phyloP scores from a whole-genome alignment of 2,113 vertebrate genomes.

The Silurus meridionalis region DNA sequence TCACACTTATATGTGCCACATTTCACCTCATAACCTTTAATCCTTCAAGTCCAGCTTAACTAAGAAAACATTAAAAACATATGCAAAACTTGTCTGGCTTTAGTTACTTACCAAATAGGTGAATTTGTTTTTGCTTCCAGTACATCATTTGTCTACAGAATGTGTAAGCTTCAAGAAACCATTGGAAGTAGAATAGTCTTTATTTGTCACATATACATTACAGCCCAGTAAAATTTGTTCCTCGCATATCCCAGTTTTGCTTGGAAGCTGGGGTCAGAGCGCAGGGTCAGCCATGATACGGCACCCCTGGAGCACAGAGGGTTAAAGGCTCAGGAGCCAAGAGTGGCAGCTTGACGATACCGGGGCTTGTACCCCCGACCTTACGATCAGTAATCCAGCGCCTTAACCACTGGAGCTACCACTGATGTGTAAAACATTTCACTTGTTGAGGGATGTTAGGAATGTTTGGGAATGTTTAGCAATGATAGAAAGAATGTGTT shows the following conservation, averaged over 20 bases:
- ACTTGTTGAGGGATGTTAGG: not conserved
- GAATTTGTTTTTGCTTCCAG: not conserved
- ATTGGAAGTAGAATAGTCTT: not conserved
- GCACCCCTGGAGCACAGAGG: no score
- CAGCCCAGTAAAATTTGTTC: no score
- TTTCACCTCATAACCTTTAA: not conserved
- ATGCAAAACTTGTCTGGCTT: not conserved
- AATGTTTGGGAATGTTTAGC: no score
- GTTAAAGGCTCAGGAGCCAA: no score
- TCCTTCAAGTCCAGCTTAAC: not conserved
- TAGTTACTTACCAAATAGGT: not conserved
- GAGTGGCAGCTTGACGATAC: no score
- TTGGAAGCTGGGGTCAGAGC: no score
- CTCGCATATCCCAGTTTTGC: no score
- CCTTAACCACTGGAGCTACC: no score
- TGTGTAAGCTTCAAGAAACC: not conserved
- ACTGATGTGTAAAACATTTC: not conserved
- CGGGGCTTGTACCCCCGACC: no score
- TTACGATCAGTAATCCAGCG: no score
- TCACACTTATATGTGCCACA: not conserved
- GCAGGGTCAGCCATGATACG: no score
- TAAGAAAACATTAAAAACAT: not conserved
- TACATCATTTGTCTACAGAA: not conserved
- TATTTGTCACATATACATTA: no score
- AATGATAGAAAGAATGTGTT: not conserved